Evolutionary conservation across 1,140 invertebrate species (phyloP).

Genomic region (Lepidotrigona ventralis): DNA sequence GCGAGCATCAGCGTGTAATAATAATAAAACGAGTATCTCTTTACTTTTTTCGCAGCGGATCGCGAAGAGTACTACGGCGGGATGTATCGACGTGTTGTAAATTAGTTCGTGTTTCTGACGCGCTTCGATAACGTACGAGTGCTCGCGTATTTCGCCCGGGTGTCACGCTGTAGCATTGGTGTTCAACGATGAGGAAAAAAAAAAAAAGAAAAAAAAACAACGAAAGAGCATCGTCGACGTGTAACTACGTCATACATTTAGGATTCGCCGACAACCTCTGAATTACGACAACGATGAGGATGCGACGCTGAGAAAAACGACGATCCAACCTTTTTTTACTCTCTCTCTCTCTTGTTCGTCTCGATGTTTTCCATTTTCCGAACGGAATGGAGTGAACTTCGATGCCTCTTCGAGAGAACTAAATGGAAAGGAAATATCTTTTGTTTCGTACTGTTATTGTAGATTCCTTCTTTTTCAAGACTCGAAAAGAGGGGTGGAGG

Average conservation of each 20-base stretch:
- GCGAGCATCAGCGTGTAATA: no score
- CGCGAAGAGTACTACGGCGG: not conserved
- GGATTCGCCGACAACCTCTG: conserved; percentile 6
- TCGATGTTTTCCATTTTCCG: not conserved
- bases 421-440: not conserved
- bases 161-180: conserved; percentile 1
- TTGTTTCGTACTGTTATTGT: no score
- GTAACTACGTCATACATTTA: conserved; percentile 26
- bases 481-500: no score
- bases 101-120: conserved; percentile 29
- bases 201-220: not conserved
- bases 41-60: not conserved
- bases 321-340: not conserved
- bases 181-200: conserved; percentile 4
- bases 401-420: not conserved
- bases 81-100: conserved; percentile 13
- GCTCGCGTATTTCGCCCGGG: conserved; percentile 13
- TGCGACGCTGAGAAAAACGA: not conserved
- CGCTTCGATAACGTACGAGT: conserved; percentile 10
- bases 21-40: not conserved
- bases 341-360: not conserved
- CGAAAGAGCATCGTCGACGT: not conserved
- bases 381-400: not conserved
- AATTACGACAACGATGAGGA: not conserved
- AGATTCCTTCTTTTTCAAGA: no score